Base-by-base conservation (phyloP, 2,113 vertebrate species). In the Semnornis frantzii region DNA sequence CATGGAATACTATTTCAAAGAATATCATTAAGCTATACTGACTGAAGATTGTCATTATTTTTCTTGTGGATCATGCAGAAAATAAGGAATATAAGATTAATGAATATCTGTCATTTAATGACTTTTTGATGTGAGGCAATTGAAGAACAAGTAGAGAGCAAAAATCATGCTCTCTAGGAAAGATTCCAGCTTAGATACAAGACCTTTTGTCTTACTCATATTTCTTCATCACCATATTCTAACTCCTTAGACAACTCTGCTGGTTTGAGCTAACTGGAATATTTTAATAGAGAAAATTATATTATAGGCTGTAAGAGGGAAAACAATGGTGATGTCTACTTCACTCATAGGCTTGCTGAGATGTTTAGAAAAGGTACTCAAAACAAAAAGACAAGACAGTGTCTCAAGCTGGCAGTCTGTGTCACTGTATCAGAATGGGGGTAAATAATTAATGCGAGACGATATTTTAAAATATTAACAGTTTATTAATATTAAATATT, bases 21-120 rank as follows among this genome's bases (percentile, higher is more conserved):
- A 5, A 2, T 44, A 6, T 60, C 3, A 2, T n/a, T 15, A 66
- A 79, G 70, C 10, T 79, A 15, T 64, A 12, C 20, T 62, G n/a
- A 8, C 8, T 66, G 42, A 71, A 50, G 18, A 8, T 3, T 71
- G 48, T 27, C 31, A 30, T 0, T 0, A 3, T 62, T 13, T 24
- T 75, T 91, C 34, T 46, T 74, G 13, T 23, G 39, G 9, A 75
- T 18, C 7, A 79, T 34, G 58, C 2, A 59, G 34, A 52, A 78
- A 59, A 37, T 25, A 42, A 65, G 52, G 31, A 78, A 4, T 8
- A 16, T 31, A 59, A 59, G 15, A 42, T 37, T 65, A 71, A 65
- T 27, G 1, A 84, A 31, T 44, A 66, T 19, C 21, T 59, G 17
- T 78, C 52, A 54, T 72, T n/a, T 78, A 72, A 44, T 72, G 25